Evolutionary conservation across 2,888 invertebrate species (phyloP).

Genomic region (Cyclophora punctaria): DNA sequence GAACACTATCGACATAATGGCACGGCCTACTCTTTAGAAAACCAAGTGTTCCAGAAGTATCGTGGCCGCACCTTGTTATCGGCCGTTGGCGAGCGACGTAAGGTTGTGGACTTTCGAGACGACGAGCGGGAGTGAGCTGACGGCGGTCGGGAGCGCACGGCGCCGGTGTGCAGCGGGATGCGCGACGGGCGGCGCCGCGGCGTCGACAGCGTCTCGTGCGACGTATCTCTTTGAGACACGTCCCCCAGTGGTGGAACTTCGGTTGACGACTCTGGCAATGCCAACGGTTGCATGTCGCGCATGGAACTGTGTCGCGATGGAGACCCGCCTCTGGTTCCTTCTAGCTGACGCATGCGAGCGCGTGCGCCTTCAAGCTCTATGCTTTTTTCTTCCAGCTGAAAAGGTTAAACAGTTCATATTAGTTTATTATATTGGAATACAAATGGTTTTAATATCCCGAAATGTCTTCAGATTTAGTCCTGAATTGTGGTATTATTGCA

Average conservation of each 20-base stretch:
- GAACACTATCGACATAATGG: conserved; percentile 70
- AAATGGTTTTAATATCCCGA: too few relatives aligned
- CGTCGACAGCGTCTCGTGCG: conserved; percentile 19
- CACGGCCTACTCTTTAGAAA: conserved; percentile 42
- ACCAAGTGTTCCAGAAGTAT: conserved; percentile 78
- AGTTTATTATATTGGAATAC: neutral
- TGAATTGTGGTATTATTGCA: too few relatives aligned
- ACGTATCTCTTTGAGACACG: too few relatives aligned
- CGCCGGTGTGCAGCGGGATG: conserved; percentile 80
- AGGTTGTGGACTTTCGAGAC: conserved; percentile 51
- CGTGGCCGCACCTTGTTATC: conserved; percentile 82
- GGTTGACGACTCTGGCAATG: neutral
- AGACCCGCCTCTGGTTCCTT: conserved; percentile 47
- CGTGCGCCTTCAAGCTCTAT: conserved; percentile 89
- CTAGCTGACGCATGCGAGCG: conserved; percentile 84
- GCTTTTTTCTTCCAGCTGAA: conserved; percentile 86
- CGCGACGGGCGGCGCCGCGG: conserved; percentile 75
- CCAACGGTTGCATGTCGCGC: conserved; percentile 66
- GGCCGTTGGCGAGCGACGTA: conserved; percentile 45
- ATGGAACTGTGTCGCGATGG: conserved; percentile 45
- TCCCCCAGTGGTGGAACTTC: conserved; percentile 40
- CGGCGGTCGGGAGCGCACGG: conserved; percentile 51
- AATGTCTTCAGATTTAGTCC: too few relatives aligned
- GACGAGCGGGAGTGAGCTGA: conserved; percentile 31
- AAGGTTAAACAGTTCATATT: neutral